These are phyloP conservation scores for Bombus balteatus DNA, from an alignment of 1,140 invertebrate species.

Conservation along the genomic window DNA sequence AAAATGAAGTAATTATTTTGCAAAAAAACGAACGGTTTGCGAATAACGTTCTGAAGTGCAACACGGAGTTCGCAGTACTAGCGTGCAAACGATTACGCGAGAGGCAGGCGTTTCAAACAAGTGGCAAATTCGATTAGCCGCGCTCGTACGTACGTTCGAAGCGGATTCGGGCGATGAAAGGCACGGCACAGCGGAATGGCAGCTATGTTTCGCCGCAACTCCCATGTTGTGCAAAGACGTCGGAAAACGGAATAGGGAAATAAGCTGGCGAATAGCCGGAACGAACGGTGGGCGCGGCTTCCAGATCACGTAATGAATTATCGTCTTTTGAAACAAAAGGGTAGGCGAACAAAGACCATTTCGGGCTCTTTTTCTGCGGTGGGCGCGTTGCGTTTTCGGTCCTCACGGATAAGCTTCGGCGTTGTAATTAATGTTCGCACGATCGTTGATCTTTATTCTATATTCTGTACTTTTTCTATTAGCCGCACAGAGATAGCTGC, in stretches of 20 bases:
- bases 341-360: not conserved
- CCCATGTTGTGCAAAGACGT: not conserved
- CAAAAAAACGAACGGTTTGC: not conserved
- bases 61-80: not conserved
- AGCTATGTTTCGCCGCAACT: not conserved
- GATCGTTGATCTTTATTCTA: not conserved
- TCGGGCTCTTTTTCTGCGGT: not conserved
- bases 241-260: not conserved
- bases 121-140: not conserved
- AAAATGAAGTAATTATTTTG: not conserved
- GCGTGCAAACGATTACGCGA: not conserved
- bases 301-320: not conserved
- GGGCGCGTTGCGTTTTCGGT: not conserved
- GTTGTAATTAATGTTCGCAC: not conserved
- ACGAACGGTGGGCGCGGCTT: constrained; percentile 6
- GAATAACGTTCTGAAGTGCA: not conserved
- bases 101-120: not conserved
- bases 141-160: not conserved
- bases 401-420: not conserved
- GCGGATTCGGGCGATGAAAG: not conserved
- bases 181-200: not conserved
- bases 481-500: not conserved
- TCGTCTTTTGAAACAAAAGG: not conserved
- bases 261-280: not conserved
- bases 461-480: not conserved